Percentiles rank a stretch among this genome's conserved stretches.
These are phyloP conservation scores for Gymnopithys bicolor DNA, from an alignment of 2,797 vertebrate species.

Conservation along the genomic window DNA sequence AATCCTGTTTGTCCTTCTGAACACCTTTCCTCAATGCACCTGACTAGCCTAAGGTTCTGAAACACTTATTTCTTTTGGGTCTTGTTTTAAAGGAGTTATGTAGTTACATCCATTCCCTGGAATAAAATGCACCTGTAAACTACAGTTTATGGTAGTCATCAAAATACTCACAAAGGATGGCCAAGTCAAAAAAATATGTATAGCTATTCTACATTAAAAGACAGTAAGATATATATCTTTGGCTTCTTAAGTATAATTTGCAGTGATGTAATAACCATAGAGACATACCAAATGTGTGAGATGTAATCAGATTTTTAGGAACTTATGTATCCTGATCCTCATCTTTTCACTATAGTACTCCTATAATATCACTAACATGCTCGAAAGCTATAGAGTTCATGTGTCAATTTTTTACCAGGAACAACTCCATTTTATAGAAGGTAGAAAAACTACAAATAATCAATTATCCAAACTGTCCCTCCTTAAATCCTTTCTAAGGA, in stretches of 20 bases:
- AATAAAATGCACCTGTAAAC: background rate
- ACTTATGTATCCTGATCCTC: background rate
- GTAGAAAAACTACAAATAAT: background rate
- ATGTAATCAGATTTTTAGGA: background rate
- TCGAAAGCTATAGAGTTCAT: background rate
- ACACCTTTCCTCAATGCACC: background rate
- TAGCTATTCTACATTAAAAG: background rate
- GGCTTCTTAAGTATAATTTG: background rate
- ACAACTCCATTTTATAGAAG: background rate
- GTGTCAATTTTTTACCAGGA: background rate
- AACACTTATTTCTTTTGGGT: background rate
- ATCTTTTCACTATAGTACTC: conserved; percentile 2
- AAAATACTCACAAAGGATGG: background rate
- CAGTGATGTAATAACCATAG: background rate
- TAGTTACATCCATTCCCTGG: background rate
- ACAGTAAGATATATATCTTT: background rate
- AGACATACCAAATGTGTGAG: background rate
- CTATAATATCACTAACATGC: background rate
- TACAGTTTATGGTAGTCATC: background rate
- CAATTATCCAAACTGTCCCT: background rate
- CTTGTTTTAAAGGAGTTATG: background rate
- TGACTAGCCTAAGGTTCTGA: background rate
- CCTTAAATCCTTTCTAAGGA: background rate
- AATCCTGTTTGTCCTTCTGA: background rate
- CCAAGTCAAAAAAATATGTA: background rate